phyloP scores from a whole-genome alignment of 2,888 invertebrate genomes.

The Allophyes oxyacanthae region DNA sequence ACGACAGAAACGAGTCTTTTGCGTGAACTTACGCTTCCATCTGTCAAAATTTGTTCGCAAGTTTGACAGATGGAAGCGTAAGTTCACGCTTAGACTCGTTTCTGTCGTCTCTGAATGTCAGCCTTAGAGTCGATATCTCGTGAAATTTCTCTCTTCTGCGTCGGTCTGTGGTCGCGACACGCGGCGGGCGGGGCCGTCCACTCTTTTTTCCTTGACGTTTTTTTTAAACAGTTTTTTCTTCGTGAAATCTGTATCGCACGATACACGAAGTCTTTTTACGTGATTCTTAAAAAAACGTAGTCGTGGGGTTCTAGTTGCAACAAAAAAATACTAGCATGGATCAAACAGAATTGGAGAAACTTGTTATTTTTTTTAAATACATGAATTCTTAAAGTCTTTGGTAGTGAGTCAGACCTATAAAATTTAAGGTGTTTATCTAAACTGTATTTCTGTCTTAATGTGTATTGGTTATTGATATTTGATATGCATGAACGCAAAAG shows the following conservation, averaged over 20 bases:
- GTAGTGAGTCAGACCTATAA: slow-evolving; percentile 19
- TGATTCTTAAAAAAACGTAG: slow-evolving; percentile 61
- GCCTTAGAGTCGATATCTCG: slow-evolving; percentile 51
- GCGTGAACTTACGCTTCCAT: no score
- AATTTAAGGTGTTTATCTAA: slow-evolving; percentile 5
- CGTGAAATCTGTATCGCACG: slow-evolving; percentile 84
- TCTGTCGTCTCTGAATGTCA: no score
- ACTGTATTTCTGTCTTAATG: slow-evolving; percentile 30
- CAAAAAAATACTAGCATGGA: slow-evolving; percentile 37
- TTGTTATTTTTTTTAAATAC: slow-evolving; percentile 26
- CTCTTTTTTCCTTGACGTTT: slow-evolving; percentile 65
- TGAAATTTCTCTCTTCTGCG: slow-evolving; percentile 56
- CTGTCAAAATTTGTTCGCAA: no score
- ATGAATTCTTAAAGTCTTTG: slow-evolving; percentile 18
- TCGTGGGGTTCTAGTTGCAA: slow-evolving; percentile 38
- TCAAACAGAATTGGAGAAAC: slow-evolving; percentile 34
- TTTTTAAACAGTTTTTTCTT: slow-evolving; percentile 69
- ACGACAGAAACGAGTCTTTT: no score
- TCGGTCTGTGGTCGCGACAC: slow-evolving; percentile 63
- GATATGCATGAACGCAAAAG: slow-evolving; percentile 22
- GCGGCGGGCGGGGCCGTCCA: slow-evolving; percentile 71
- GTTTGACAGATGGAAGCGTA: no score
- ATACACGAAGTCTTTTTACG: slow-evolving; percentile 73
- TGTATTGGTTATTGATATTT: slow-evolving; percentile 9
- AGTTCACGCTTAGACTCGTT: no score